phyloP scores from a whole-genome alignment of 2,888 invertebrate genomes.

The Caenorhabditis virilis region DNA sequence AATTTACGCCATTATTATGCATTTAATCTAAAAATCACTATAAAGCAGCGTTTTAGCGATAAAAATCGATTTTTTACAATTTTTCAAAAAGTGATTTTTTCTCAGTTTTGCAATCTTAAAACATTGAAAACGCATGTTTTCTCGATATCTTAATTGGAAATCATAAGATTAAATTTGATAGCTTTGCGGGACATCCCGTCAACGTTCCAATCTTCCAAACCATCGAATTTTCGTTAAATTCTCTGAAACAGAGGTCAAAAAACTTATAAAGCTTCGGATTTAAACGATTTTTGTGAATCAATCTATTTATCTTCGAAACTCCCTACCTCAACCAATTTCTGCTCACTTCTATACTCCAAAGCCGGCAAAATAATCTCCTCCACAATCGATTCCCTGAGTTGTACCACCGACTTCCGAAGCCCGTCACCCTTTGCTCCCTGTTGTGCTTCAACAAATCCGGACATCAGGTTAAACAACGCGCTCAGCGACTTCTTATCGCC shows the following conservation, averaged over 20 bases:
- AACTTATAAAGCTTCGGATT: too few relatives aligned
- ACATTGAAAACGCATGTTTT: too few relatives aligned
- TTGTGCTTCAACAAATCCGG: constrained; percentile 33
- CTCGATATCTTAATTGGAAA: too few relatives aligned
- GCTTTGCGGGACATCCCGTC: too few relatives aligned
- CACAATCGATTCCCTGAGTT: constrained; percentile 22
- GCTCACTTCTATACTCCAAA: constrained; percentile 26
- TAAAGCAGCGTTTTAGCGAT: not conserved
- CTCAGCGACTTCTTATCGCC: constrained; percentile 41
- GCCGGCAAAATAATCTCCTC: constrained; percentile 32
- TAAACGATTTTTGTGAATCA: too few relatives aligned
- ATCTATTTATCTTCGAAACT: too few relatives aligned
- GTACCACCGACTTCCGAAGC: constrained; percentile 20
- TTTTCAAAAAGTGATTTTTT: not conserved
- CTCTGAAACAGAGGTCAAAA: too few relatives aligned
- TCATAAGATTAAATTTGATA: too few relatives aligned
- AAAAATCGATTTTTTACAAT: not conserved
- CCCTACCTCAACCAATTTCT: constrained; percentile 38
- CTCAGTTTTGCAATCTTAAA: not conserved
- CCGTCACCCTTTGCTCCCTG: constrained; percentile 15
- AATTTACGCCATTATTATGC: too few relatives aligned
- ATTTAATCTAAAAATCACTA: too few relatives aligned
- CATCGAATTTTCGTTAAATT: too few relatives aligned
- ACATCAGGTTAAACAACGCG: constrained; percentile 40
- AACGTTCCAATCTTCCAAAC: too few relatives aligned